These are phyloP conservation scores for Lamellibrachia satsuma DNA, from an alignment of 2,888 invertebrate genomes.

Conservation along the genomic window DNA sequence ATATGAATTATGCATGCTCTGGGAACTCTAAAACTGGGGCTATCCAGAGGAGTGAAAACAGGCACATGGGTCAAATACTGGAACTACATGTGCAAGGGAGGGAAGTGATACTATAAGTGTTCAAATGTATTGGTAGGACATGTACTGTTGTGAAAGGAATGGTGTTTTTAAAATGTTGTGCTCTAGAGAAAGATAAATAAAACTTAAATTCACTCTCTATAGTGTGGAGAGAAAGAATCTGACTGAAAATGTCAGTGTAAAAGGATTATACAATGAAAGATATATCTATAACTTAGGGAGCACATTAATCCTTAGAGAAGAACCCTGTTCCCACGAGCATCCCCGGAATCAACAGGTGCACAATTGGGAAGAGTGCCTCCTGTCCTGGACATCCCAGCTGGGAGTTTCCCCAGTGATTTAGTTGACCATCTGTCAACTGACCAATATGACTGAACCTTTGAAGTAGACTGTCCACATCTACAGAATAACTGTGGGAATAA, in stretches of 20 bases:
- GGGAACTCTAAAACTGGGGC: not conserved
- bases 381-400: not conserved
- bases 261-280: not conserved
- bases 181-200: not conserved
- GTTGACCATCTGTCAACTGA: not conserved
- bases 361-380: not conserved
- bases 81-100: not conserved
- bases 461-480: not conserved
- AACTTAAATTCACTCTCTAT: not conserved
- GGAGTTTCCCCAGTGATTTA: not conserved
- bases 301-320: not conserved
- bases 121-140: not conserved
- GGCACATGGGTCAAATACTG: not conserved
- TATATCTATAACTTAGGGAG: not conserved
- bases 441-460: not conserved
- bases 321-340: not conserved
- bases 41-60: not conserved
- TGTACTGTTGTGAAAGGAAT: not conserved
- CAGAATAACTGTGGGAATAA: not conserved
- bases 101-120: no score
- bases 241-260: not conserved
- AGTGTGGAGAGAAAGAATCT: not conserved
- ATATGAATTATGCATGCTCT: not conserved
- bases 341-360: constrained; percentile 8
- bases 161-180: not conserved